Evolutionary conservation across 2,797 vertebrate species (phyloP).

Genomic region (Acrossocheilus fasciatus): DNA sequence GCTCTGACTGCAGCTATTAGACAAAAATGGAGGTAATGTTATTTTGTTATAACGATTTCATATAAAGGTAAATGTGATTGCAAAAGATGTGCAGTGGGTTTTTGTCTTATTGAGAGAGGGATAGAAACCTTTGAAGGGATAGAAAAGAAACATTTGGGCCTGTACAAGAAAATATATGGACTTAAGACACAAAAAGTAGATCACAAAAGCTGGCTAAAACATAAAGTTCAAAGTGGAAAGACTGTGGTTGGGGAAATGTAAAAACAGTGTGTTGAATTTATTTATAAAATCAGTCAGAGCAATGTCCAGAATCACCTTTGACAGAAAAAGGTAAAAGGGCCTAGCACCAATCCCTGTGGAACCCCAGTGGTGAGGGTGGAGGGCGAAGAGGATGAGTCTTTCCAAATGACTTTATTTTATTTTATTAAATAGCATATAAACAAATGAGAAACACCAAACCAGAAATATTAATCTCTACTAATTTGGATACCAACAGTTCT

Average conservation of each 20-base stretch:
- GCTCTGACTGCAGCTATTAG: not conserved
- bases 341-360: not conserved
- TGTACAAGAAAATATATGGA: not conserved
- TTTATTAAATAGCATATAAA: not conserved
- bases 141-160: not conserved
- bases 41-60: not conserved
- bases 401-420: not conserved
- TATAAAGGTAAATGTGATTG: not conserved
- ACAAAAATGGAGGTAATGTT: not conserved
- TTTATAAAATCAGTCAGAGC: not conserved
- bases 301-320: not conserved
- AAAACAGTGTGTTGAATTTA: not conserved
- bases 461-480: not conserved
- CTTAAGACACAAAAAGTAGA: not conserved
- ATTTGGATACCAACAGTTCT: not conserved
- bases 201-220: not conserved
- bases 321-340: not conserved
- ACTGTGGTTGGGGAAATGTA: not conserved
- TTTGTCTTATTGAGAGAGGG: not conserved
- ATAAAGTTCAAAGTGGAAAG: not conserved
- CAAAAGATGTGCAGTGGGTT: too few relatives aligned
- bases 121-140: not conserved
- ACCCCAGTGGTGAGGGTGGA: not conserved
- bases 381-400: not conserved
- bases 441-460: not conserved